Percentiles rank a stretch among this genome's conserved stretches.
phyloP scores from a whole-genome alignment of 2,113 vertebrate species.

The Aspidoscelis tigris region DNA sequence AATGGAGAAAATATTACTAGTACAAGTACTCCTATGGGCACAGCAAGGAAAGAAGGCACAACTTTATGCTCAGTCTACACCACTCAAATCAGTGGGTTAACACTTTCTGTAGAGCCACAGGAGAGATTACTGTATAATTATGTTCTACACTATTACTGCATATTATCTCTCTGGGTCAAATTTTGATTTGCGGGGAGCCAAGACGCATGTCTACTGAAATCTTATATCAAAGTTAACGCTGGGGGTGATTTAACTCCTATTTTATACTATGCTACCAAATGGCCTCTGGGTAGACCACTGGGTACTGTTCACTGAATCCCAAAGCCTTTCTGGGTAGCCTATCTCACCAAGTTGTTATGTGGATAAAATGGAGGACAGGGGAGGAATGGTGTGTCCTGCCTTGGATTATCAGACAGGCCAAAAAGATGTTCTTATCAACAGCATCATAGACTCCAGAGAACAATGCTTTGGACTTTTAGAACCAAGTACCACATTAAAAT shows the following conservation, averaged over 20 bases:
- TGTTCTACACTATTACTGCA: constrained; percentile 25
- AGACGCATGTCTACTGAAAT: constrained; percentile 32
- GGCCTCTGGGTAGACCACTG: not conserved
- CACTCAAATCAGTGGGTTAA: constrained; percentile 1
- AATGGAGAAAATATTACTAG: not conserved
- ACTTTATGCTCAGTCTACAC: not conserved
- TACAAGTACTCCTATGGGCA: not conserved
- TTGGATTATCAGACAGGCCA: too few relatives aligned
- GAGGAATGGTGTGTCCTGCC: too few relatives aligned
- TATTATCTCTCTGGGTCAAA: constrained; percentile 48
- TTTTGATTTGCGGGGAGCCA: constrained; percentile 53
- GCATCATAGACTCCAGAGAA: constrained; percentile 54
- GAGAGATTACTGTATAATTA: not conserved
- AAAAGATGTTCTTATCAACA: not conserved
- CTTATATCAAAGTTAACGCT: not conserved
- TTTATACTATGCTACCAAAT: not conserved
- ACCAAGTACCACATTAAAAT: constrained; percentile 58
- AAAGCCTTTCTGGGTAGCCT: not conserved
- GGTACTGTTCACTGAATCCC: not conserved
- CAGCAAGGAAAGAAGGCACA: not conserved
- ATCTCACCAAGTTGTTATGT: too few relatives aligned
- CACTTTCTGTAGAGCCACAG: not conserved
- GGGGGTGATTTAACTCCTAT: not conserved
- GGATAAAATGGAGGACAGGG: too few relatives aligned
- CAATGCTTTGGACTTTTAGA: constrained; percentile 47